A percentile compares a stretch with the other conserved stretches of the same genome.
Evolutionary conservation across 2,888 invertebrate genomes (phyloP).

Genomic region (Taphrorychus bicolor): DNA sequence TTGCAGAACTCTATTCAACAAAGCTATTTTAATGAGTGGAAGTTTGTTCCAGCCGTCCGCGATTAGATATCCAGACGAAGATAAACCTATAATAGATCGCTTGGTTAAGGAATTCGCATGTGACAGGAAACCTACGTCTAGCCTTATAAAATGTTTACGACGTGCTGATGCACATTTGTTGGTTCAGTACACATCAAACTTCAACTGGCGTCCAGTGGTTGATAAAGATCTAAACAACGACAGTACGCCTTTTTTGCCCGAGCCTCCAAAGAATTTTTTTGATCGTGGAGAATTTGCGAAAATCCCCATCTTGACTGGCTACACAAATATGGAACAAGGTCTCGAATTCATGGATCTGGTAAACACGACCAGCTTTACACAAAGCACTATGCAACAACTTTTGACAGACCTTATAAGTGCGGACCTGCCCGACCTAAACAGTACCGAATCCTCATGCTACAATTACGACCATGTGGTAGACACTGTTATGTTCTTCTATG

Average conservation of each 20-base stretch:
- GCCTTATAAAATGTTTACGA: slow-evolving; percentile 74
- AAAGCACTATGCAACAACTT: slow-evolving; percentile 63
- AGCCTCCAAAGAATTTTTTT: slow-evolving; percentile 69
- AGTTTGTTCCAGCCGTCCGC: slow-evolving; percentile 63
- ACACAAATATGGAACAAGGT: slow-evolving; percentile 83
- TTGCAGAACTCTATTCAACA: slow-evolving; percentile 69
- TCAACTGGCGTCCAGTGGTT: slow-evolving; percentile 79
- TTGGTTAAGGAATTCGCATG: slow-evolving; percentile 74
- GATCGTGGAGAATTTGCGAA: slow-evolving; percentile 69
- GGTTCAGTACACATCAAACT: slow-evolving; percentile 63
- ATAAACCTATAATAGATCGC: slow-evolving; percentile 68
- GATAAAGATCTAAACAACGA: slow-evolving; percentile 74
- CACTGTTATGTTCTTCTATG: slow-evolving; percentile 79
- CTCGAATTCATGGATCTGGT: slow-evolving; percentile 66
- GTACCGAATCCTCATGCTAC: slow-evolving; percentile 62
- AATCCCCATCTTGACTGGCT: slow-evolving; percentile 74
- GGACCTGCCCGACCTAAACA: slow-evolving; percentile 66
- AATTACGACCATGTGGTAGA: slow-evolving; percentile 74
- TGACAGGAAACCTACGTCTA: slow-evolving; percentile 70
- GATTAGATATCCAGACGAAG: slow-evolving; percentile 70
- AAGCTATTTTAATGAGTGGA: slow-evolving; percentile 84
- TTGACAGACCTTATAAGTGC: slow-evolving; percentile 69
- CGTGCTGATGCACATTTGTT: slow-evolving; percentile 67
- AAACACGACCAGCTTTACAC: slow-evolving; percentile 65
- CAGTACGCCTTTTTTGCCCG: slow-evolving; percentile 70